Percentiles rank a stretch among this genome's conserved stretches.
Conservation (phyloP, 2,888 invertebrate species). For the Oscheius onirici region DNA sequence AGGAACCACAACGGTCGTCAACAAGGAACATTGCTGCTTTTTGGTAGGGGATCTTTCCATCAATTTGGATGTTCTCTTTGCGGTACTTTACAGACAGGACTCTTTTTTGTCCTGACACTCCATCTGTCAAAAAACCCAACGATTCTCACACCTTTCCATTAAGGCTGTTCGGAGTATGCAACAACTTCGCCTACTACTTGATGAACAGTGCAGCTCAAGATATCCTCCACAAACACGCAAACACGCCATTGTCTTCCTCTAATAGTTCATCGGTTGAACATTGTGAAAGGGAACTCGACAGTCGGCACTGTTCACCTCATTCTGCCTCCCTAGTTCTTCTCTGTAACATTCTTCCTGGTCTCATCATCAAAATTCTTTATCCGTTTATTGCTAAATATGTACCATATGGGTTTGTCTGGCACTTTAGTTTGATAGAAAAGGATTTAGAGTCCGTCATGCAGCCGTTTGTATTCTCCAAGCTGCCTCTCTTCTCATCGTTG, state of each 20-base stretch:
- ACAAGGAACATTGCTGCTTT: slow-evolving; percentile 1
- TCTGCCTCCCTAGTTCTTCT: slow-evolving; percentile 34
- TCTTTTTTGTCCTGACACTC: no score
- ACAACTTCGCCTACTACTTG: slow-evolving; percentile 24
- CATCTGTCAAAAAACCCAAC: no score
- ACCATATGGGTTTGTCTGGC: slow-evolving; percentile 30
- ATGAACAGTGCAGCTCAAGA: slow-evolving; percentile 28
- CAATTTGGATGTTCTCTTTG: no score
- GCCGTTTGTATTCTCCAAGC: slow-evolving; percentile 28
- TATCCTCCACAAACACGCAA: slow-evolving; percentile 17
- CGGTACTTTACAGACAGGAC: no score
- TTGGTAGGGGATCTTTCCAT: background rate
- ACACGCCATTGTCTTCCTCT: no score
- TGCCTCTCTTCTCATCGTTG: slow-evolving; percentile 20
- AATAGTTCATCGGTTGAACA: background rate
- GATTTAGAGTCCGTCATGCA: slow-evolving; percentile 33
- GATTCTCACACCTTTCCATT: no score
- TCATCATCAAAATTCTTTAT: slow-evolving; percentile 32
- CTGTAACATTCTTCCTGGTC: slow-evolving; percentile 35
- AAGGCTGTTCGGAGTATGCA: slow-evolving; percentile 29
- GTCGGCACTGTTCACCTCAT: slow-evolving; percentile 20
- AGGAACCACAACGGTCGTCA: background rate
- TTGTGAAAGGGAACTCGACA: slow-evolving; percentile 9
- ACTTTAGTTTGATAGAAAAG: background rate
- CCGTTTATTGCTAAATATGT: slow-evolving; percentile 33